Base-by-base conservation (phyloP, 2,797 vertebrate species). In the Chaetodon trifasciatus region DNA sequence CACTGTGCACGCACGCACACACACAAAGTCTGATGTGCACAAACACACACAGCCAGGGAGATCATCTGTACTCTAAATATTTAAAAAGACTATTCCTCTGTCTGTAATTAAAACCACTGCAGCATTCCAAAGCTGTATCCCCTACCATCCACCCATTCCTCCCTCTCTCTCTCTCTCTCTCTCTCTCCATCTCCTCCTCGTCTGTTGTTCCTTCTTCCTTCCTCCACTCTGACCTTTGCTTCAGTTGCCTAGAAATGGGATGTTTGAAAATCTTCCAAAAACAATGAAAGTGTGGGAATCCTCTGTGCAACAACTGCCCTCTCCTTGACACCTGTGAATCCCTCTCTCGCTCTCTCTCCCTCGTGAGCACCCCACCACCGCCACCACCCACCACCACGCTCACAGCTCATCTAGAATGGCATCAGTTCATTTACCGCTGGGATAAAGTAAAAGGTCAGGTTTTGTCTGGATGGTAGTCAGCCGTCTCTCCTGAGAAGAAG, bases 21-120 rank as follows among this genome's bases (percentile, higher is more conserved):
- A 61, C 6, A 32, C 37, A 61, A 32, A 32, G 28, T 3, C 28
- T 8, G 7, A 24, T 46, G 35, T n/a, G 60, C 52, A 74, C 78
- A 90, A 46, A 85, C 77, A 89, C 82, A 81, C 81, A 52, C 65
- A 77, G 68, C 75, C 74, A 72, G 65, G 76, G 74, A 82, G 88
- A 83, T 89, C 87, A 90, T 92, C 87, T 92, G 77, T 78, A 86
- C 83, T 92, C 81, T 94, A 95, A 95, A 95, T 95, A 95, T 95
- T 95, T 95, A 92, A 95, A 93, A 90, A 93, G 90, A 78, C 88
- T 77, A 90, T 92, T 89, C 74, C 79, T 86, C 84, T 85, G 86
- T 82, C 90, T 94, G 93, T 93, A 94, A 94, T 95, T 94, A 95
- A 94, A 95, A 92, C 91, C 87, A 89, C 89, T 83, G 78, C 87